Base-by-base conservation (phyloP, 1,140 invertebrate genomes). In the Subanguina moxae region DNA sequence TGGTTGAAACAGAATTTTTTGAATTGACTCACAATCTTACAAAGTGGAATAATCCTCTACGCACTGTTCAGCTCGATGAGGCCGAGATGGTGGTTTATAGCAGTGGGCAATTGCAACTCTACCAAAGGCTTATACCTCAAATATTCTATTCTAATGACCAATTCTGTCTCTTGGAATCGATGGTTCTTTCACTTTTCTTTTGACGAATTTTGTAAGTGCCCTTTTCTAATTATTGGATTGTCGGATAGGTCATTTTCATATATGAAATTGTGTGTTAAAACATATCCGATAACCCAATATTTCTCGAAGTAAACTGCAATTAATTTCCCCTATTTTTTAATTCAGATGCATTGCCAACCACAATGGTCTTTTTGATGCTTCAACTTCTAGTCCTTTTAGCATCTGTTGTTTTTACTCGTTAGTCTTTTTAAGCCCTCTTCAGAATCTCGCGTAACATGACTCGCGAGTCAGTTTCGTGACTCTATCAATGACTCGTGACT, bases 181-280 rank as follows among this genome's bases (percentile, higher is more conserved):
- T 91, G 90, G 88, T 88, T 88, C 76, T 87, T 90, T 78, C 91
- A 94, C 82, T 92, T 92, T 81, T 93, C 91, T 0, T 91, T 91
- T 45, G 92, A 94, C 83, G 90, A 94, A 86, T 91, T 93, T 83
- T 92, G 91, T 91, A 87, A 89, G 89, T 87, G n/a, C n/a, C n/a
- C n/a, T n/a, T n/a, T n/a, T n/a, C n/a, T 70, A 48, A 1, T 61
- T 48, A 8, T 48, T 32, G n/a, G n/a, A n/a, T n/a, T n/a, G n/a
- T n/a, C n/a, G n/a, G n/a, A n/a, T n/a, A n/a, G 21, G 13, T 45
- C 38, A 63, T 11, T 58, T 28, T 67, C n/a, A 32, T 28, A 48
- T 1, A 21, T 75, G 30, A 1, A 28, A 61, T 64, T 25, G 11
- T 1, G 13, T 0, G 7, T 64, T 64, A n/a, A n/a, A n/a, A n/a